A percentile compares a stretch with the other conserved stretches of the same genome.
These are phyloP conservation scores for Mesitornis unicolor DNA, from an alignment of 2,113 vertebrate species.

Conservation along the genomic window DNA sequence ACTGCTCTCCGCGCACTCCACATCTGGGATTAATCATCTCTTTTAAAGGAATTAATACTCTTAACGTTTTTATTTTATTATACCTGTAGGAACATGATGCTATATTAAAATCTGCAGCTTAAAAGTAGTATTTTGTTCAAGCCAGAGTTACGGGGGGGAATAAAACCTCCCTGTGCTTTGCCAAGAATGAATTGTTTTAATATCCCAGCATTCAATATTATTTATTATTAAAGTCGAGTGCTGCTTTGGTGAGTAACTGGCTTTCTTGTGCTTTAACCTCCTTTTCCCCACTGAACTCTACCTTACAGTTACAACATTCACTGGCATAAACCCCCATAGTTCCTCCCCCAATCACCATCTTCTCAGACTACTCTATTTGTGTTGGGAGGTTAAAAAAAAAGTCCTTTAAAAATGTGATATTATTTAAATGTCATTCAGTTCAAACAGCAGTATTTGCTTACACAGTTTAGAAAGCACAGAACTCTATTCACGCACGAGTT, in stretches of 20 bases:
- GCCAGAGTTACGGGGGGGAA: slow-evolving; percentile 69
- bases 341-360: not conserved
- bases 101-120: slow-evolving; percentile 77
- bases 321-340: not conserved
- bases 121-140: slow-evolving; percentile 73
- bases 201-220: slow-evolving; percentile 82
- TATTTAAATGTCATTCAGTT: slow-evolving; percentile 44
- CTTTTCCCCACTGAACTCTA: slow-evolving; percentile 51
- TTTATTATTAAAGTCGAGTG: slow-evolving; percentile 78
- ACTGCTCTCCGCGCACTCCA: not conserved
- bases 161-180: slow-evolving; percentile 71
- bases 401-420: not conserved
- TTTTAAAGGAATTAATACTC: slow-evolving; percentile 81
- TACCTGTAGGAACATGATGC: slow-evolving; percentile 77
- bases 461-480: slow-evolving; percentile 20
- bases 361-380: not conserved
- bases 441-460: slow-evolving; percentile 26
- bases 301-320: not conserved
- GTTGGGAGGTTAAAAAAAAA: not conserved
- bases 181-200: slow-evolving; percentile 85
- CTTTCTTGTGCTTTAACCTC: slow-evolving; percentile 59
- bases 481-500: slow-evolving; percentile 32
- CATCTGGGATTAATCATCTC: slow-evolving; percentile 79
- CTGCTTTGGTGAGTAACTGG: slow-evolving; percentile 70
- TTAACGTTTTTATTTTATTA: slow-evolving; percentile 79